Evolutionary conservation across 2,888 invertebrate species (phyloP).

Genomic region (Pedicia rivosa): DNA sequence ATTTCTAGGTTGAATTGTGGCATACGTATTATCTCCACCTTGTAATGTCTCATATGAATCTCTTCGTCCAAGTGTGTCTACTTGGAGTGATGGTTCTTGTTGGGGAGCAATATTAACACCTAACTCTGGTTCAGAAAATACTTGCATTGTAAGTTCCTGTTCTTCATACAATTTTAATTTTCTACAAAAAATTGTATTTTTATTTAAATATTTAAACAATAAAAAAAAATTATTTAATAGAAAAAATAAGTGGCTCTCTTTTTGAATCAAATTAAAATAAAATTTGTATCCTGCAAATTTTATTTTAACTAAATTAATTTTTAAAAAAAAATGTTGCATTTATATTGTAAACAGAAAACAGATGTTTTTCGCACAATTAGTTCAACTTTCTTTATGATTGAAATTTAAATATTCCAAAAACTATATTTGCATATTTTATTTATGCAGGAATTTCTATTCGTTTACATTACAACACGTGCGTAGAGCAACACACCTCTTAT

Average conservation of each 20-base stretch:
- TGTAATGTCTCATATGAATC: constrained; percentile 27
- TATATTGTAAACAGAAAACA: too few species aligned
- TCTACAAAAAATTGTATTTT: constrained; percentile 33
- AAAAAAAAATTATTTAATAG: constrained; percentile 6
- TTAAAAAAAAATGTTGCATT: too few species aligned
- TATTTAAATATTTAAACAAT: constrained; percentile 6
- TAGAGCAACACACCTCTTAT: too few species aligned
- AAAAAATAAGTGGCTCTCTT: constrained; percentile 6
- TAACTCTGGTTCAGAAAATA: constrained; percentile 60
- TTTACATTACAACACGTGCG: too few species aligned
- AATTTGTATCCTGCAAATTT: too few species aligned
- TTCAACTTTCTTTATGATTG: too few species aligned
- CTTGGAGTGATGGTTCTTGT: neutral
- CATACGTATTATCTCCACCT: constrained; percentile 30
- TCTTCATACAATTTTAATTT: constrained; percentile 81
- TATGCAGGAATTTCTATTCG: too few species aligned
- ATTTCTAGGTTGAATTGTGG: constrained; percentile 30
- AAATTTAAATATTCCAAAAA: too few species aligned
- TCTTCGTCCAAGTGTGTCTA: constrained; percentile 22
- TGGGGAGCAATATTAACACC: neutral
- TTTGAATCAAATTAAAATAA: constrained; percentile 5
- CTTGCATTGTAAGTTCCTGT: constrained; percentile 86
- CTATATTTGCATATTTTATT: too few species aligned
- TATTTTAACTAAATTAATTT: too few species aligned
- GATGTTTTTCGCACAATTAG: too few species aligned